A percentile compares a stretch with the other conserved stretches of the same genome.
Evolutionary conservation across 2,797 vertebrate genomes (phyloP).

Genomic region (Caiman crocodilus): DNA sequence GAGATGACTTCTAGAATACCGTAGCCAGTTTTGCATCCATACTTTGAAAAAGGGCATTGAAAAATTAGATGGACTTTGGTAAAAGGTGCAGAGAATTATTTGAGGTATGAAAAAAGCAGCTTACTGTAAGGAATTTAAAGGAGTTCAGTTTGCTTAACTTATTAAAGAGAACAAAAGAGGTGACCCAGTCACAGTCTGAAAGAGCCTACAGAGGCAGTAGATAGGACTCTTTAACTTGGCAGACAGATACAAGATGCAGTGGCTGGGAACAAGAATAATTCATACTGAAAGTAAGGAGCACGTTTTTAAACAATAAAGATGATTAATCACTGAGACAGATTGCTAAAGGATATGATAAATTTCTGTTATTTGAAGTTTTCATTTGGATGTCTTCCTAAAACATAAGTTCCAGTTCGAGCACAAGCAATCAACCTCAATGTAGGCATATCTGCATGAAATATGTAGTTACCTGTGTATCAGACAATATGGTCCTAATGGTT

Average conservation of each 20-base stretch:
- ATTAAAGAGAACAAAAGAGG: background rate
- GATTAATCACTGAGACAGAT: background rate
- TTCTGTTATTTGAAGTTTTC: background rate
- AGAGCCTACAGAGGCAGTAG: background rate
- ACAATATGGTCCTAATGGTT: background rate
- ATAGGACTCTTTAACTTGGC: background rate
- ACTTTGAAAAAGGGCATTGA: background rate
- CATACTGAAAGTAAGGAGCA: background rate
- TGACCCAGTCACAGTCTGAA: background rate
- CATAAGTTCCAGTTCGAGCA: background rate
- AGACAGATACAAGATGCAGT: background rate
- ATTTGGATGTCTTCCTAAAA: background rate
- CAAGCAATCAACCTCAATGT: background rate
- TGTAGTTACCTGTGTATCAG: background rate
- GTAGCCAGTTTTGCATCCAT: fast-evolving
- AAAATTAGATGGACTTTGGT: background rate
- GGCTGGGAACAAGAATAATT: background rate
- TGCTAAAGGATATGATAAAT: background rate
- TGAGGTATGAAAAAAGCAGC: background rate
- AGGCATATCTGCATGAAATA: background rate
- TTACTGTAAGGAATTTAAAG: background rate
- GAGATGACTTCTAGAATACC: background rate
- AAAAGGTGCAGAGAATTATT: background rate
- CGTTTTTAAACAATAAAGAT: background rate
- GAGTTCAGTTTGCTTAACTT: background rate